Base-by-base conservation (phyloP, 1,140 invertebrate genomes). In the Cryptotermes secundus region DNA sequence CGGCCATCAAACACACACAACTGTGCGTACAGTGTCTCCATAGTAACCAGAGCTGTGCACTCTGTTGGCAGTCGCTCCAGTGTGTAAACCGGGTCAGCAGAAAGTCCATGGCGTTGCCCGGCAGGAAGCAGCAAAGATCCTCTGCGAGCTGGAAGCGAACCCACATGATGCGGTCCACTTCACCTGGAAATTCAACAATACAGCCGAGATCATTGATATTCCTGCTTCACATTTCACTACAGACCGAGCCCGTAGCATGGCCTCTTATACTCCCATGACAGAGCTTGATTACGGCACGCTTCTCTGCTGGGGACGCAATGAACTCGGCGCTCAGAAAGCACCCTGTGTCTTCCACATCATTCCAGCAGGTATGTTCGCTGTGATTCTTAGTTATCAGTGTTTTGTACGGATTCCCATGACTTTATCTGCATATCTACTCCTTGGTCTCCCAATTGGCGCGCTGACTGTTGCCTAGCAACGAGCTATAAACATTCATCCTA, bases 61-160 rank as follows among this genome's bases (percentile, higher is more conserved):
- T 84, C 59, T 84, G 81, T 86, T 89, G 89, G 10, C 89, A 96
- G 95, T 94, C 90, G 92, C 93, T 22, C 95, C 95, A 3, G 91
- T 94, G 22, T 96, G 95, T 87, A 91, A 92, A 31, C 89, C 91
- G 1, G 92, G 92, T 22, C 95, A 95, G 87, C 90, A 91, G 36
- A 93, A 92, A 85, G 91, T 94, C 31, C 96, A 94, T 87, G 94
- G 96, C 26, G 94, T 96, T 3, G 96, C 95, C 0, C 91, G 95
- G 80, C 94, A 95, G 79, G 96, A 97, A 88, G 92, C 92, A 10
- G 93, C 94, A 22, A 93, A 92, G 86, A 95, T 97, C 83, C 91
- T 93, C 6, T 97, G 96, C 89, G 95, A 97, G 87, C 90, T 97
- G 72, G 95, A 96, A 86, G 95, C 95, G n/a, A 97, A 96, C 90